Conservation (phyloP, 2,797 vertebrate species). For the Acipenser oxyrinchus region DNA sequence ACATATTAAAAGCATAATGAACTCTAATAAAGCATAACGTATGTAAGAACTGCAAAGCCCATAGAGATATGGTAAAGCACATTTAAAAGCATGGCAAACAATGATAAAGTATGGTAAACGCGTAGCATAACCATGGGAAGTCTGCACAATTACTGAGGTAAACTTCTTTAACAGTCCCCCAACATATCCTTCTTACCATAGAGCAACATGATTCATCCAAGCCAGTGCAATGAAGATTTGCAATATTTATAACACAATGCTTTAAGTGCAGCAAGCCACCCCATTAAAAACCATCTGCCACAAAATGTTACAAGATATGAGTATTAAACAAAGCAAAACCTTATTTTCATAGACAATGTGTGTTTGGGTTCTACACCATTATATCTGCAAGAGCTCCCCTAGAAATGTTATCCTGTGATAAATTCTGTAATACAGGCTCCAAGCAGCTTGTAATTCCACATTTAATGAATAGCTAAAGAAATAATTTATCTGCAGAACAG, state of each 20-base stretch:
- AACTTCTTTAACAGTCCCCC: too few relatives aligned
- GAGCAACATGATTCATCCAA: too few relatives aligned
- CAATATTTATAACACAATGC: neutral
- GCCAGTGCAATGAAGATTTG: too few relatives aligned
- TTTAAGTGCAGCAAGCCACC: neutral
- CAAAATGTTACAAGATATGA: neutral
- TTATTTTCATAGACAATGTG: neutral
- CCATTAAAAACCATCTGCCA: neutral
- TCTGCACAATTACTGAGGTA: too few relatives aligned
- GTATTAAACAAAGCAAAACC: neutral
- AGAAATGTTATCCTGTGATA: neutral
- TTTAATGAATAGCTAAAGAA: constrained; percentile 3
- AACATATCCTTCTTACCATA: too few relatives aligned
- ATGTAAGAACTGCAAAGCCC: too few relatives aligned
- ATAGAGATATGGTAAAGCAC: too few relatives aligned
- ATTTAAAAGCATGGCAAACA: too few relatives aligned
- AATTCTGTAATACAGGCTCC: neutral
- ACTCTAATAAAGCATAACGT: too few relatives aligned
- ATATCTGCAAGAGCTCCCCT: neutral
- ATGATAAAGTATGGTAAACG: too few relatives aligned
- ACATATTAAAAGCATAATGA: too few relatives aligned
- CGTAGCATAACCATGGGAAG: too few relatives aligned
- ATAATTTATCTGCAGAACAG: constrained; percentile 8
- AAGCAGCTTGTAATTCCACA: neutral
- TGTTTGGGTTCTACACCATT: neutral